phyloP scores from a whole-genome alignment of 2,888 invertebrate species.

The Dendrolimus pini region DNA sequence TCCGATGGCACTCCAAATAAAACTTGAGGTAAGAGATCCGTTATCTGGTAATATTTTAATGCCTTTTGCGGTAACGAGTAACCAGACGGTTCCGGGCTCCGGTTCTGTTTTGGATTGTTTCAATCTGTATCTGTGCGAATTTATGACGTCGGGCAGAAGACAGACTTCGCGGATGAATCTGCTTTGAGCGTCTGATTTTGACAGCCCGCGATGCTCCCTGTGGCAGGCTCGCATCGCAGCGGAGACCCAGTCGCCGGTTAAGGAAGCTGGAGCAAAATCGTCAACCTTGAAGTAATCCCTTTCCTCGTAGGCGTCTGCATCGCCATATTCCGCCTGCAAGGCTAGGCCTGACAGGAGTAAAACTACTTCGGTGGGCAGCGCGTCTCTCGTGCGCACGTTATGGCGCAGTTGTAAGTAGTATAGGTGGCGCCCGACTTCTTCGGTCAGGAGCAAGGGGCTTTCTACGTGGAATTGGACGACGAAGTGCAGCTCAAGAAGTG shows the following conservation, averaged over 20 bases:
- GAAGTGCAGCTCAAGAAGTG: conserved; percentile 91
- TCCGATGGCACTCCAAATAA: conserved; percentile 96
- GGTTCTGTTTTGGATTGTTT: conserved; percentile 85
- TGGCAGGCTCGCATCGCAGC: conserved; percentile 85
- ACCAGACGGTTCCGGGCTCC: conserved; percentile 87
- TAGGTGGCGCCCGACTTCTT: conserved; percentile 93
- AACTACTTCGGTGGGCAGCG: conserved; percentile 77
- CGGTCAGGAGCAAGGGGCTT: conserved; percentile 91
- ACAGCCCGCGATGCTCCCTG: conserved; percentile 86
- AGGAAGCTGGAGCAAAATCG: conserved; percentile 87
- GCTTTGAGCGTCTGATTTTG: conserved; percentile 87
- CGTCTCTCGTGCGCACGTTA: conserved; percentile 86
- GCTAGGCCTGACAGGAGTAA: conserved; percentile 92
- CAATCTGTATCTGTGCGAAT: conserved; percentile 92
- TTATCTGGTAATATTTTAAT: conserved; percentile 90
- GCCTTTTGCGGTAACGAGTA: conserved; percentile 94
- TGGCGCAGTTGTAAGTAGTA: conserved; percentile 96
- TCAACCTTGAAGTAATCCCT: conserved; percentile 84
- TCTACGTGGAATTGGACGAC: conserved; percentile 96
- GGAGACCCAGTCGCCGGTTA: conserved; percentile 78
- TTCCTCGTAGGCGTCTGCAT: conserved; percentile 72
- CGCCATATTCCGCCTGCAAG: conserved; percentile 94
- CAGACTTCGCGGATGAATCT: conserved; percentile 94
- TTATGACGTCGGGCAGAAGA: conserved; percentile 87
- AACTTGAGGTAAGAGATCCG: conserved; percentile 80